These are phyloP conservation scores for Saguinus imperator DNA, from an alignment of 2,113 vertebrate genomes.

Conservation along the genomic window DNA sequence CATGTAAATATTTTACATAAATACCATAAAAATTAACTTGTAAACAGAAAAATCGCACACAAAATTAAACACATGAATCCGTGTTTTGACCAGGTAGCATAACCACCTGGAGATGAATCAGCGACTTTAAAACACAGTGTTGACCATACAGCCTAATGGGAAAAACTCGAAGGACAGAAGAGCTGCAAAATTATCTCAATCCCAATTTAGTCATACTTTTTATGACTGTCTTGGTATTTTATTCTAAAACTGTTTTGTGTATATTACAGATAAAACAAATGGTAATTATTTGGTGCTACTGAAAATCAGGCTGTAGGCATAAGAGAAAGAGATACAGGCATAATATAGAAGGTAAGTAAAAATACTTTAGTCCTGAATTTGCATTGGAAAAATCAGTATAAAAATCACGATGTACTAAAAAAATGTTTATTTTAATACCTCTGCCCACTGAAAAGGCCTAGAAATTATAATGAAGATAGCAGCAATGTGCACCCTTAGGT, in stretches of 20 bases:
- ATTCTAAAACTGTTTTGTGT: not conserved
- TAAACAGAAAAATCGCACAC: not conserved
- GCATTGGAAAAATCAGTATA: not conserved
- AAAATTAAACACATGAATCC: not conserved
- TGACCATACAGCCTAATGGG: not conserved
- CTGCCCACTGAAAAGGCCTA: not conserved
- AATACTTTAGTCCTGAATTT: not conserved
- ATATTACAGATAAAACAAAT: not conserved
- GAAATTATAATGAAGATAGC: not conserved
- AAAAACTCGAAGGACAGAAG: not conserved
- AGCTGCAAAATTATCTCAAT: not conserved
- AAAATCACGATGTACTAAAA: not conserved
- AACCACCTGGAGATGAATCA: not conserved
- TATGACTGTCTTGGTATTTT: not conserved
- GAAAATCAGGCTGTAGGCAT: not conserved
- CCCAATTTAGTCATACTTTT: not conserved
- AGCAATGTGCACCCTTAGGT: not conserved
- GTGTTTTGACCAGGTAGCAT: not conserved
- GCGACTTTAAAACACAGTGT: not conserved
- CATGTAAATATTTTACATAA: not conserved
- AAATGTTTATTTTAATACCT: not conserved
- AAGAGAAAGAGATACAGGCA: not conserved
- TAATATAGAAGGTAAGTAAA: not conserved
- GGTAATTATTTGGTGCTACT: not conserved
- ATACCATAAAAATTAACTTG: constrained; percentile 4